Base-by-base conservation (phyloP, 1,140 invertebrate genomes). In the Liolophura sinensis region DNA sequence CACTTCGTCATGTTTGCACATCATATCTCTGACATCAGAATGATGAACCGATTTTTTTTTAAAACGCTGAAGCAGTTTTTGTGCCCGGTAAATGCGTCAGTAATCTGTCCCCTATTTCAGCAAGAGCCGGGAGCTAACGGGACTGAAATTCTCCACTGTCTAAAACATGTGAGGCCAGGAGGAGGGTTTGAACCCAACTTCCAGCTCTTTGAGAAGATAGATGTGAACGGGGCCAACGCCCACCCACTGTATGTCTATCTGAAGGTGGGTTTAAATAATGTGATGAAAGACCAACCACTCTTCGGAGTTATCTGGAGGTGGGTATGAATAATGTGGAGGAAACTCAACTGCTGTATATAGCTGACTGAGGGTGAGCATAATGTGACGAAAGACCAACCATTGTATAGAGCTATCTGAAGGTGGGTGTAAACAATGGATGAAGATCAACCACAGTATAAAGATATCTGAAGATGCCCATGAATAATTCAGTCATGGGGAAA, bases 81-180 rank as follows among this genome's bases (percentile, higher is more conserved):
- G 3, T 40, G 3, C 31, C 9, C 31, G 9, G 3, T 40, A 40
- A 40, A 40, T 5, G 3, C 31, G 3, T 9, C 31, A 40, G 9
- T 40, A 40, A 40, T 5, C 9, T 40, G 3, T 40, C 31, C 3
- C 9, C 31, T 3, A 16, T 50, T 67, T 15, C 18, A 70, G 61
- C 86, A 87, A 86, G 86, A 87, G 73, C 86, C 86, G 56, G 85
- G 85, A 6, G 72, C 69, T 11, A 81, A 82, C 64, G 73, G 71
- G 0, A 68, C 62, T 1, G 80, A 82, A 56, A 74, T 82, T 12
- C 52, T 75, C 24, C 73, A 70, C 58, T 62, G 66, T 47, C 62
- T 82, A n/a, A 55, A 68, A 18, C 56, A 79, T 61, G 78, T 82
- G 1, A 73, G 80, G 22, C 80, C 80, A 15, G 80, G 80, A 0